Evolutionary conservation across 2,888 invertebrate genomes (phyloP), one percentile per base, ranked within the genome.

Genomic region (Spisula subtruncata): DNA sequence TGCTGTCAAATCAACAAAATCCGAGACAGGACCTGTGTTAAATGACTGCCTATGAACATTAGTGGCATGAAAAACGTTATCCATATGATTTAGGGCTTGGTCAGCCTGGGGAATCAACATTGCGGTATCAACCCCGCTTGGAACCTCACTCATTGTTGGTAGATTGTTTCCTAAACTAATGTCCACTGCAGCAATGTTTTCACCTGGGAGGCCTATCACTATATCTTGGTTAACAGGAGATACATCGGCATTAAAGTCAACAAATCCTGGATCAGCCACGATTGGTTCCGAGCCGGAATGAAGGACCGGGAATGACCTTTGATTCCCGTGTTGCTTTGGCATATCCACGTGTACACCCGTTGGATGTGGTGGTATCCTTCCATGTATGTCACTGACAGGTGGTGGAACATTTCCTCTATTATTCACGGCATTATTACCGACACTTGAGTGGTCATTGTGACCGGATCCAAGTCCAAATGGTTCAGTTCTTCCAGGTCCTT

Each of bases 341-440:
- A 86, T 25, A 48, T 86, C 86, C 1, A 86, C 81, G 71, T 86
- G 86, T 25, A 25, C 5, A 12, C 86, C 86, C 12, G 29, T 71
- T 1, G 86, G 86, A 2, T 51, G 29, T 60, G 82, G 81, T 18
- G 71, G 81, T 25, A 14, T 18, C 46, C 82, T 86, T 48, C 86
- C 86, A n/a, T 32, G 86, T 48, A 51, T 25, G 29, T 86, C 86
- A 18, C 75, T 83, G 32, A 87, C n/a, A 4, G 41, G 18, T 0
- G 18, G 46, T n/a, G 46, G 66, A 48, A 81, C 75, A 10, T 14
- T 25, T 18, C 20, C 48, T 12, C 2, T 14, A 12, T 6, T 25
- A n/a, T n/a, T 46, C 18, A 6, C 66, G 6, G 48, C n/a, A 25
- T 41, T 56, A 56, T 56, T 56, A n/a, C 56, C 56, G 1, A 56